Evolutionary conservation across 2,888 invertebrate genomes (phyloP), one percentile per base, ranked within the genome.

Genomic region (Actias luna): DNA sequence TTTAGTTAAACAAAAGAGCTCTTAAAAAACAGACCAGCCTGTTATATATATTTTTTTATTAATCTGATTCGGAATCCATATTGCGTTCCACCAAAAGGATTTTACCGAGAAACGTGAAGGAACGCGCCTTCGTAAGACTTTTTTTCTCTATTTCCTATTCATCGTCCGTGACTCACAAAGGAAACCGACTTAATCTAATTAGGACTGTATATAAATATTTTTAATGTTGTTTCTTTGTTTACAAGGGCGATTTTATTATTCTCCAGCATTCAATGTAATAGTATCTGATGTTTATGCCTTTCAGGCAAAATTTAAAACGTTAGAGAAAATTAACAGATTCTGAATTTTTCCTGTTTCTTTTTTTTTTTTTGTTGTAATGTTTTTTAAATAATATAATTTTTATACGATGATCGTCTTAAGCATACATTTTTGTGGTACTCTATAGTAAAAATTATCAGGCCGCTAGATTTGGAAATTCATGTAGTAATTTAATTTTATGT

Each of bases 101-200:
- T 61, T 60, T 64, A 66, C 68, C 65, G 63, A 65, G 46, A 64
- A 77, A 85, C 88, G 89, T 90, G 90, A 86, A 67, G 80, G 87
- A 82, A 87, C 80, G 86, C 83, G 73, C 87, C 86, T 88, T 87
- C 86, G 69, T 69, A 73, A 70, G 71, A 66, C 65, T 67, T 76
- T 71, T 79, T 73, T 67, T 62, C 62, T 42, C 57, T 61, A 29
- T 69, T 8, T 7, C 33, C 8, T 33, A 33, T 33, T 33, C 33
- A 5, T 22, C 22, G 22, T 18, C 10, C 80, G 75, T 87, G 85
- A 85, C 82, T 84, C 85, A 88, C 84, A 88, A 85, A 79, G 80
- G 69, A 64, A 69, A 75, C 83, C 81, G 84, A 67, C 73, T 59
- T 83, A 82, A 85, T 79, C 80, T 81, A 79, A 87, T 88, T 87